Evolutionary conservation across 2,113 vertebrate genomes (phyloP), one percentile per base, ranked within the genome.

Genomic region (Larimichthys crocea): DNA sequence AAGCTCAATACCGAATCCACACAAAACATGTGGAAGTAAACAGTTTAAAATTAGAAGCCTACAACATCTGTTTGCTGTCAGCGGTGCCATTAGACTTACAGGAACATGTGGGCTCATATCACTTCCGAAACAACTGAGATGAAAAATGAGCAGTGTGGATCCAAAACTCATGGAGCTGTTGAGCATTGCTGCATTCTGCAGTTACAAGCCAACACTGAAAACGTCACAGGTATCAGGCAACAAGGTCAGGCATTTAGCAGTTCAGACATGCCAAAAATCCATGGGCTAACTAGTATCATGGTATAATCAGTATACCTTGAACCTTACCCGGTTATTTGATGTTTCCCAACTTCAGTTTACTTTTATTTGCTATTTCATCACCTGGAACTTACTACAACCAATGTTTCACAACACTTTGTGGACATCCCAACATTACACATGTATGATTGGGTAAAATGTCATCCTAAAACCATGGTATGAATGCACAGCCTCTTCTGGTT

Each of bases 101-200:
- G 52, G 55, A n/a, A 22, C 69, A 59, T 52, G 26, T 42, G 3
- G 11, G 29, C 20, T 59, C 20, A 12, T 15, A 16, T 20, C 50
- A 46, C 49, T 19, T 63, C 20, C 4, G 4, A 49, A 56, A 49
- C 53, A 48, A 42, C 35, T 19, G 35, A 48, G 62, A 19, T 67
- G 57, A 40, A 50, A 68, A 62, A 53, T 68, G 7, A 67, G 16
- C 62, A 73, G 57, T 0, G 46, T 75, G 19, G 24, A 75, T 75
- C 46, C 20, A 63, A 70, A 53, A 31, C 50, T 31, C 31, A 17
- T 4, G 8, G 11, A 62, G 49, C 35, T 3, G 24, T 17, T 63
- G 14, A 6, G 3, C 49, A 68, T 12, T 16, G 50, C 67, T 55
- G 31, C 8, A 11, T 26, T 22, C 20, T 65, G 76, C 46, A 31